A percentile compares a stretch with the other conserved stretches of the same genome.
Conservation (phyloP, 92 coral and sea anemone species). For the Pocillopora meandrina region DNA sequence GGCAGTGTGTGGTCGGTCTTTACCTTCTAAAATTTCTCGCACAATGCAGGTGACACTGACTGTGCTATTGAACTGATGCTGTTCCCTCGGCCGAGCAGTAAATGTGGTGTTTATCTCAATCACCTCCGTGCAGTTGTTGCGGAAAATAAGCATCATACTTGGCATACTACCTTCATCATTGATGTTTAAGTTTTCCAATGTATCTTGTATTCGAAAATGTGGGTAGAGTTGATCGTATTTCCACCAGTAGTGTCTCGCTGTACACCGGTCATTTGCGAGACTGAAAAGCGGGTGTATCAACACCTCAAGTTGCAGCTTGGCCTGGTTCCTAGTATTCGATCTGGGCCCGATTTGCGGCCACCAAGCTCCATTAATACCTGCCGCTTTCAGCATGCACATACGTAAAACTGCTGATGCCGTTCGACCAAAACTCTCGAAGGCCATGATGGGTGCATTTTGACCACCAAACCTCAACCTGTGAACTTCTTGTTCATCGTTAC, state of each 20-base stretch:
- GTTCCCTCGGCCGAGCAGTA: slow-evolving; percentile 9
- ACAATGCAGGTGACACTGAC: slow-evolving; percentile 44
- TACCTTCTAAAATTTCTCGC: slow-evolving; percentile 2
- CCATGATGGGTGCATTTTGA: background rate
- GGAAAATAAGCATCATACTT: slow-evolving; percentile 53
- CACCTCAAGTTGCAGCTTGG: background rate
- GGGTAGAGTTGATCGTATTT: slow-evolving; percentile 54
- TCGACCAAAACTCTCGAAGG: slow-evolving; percentile 22
- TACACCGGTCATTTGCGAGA: slow-evolving; percentile 11
- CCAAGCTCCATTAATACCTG: background rate
- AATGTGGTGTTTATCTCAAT: slow-evolving; percentile 43
- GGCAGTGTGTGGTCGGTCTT: too few species aligned
- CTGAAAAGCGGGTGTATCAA: background rate
- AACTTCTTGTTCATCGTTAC: slow-evolving; percentile 13
- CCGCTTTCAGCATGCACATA: slow-evolving; percentile 56
- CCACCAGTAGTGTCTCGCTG: slow-evolving; percentile 37
- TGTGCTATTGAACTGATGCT: slow-evolving; percentile 26
- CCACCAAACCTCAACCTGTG: slow-evolving; percentile 28
- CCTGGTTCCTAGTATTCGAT: slow-evolving; percentile 25
- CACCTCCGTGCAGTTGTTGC: slow-evolving; percentile 19
- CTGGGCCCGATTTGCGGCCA: slow-evolving; percentile 31
- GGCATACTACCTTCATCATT: background rate
- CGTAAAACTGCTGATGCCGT: slow-evolving; percentile 52
- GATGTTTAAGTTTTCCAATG: background rate
- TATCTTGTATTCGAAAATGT: slow-evolving; percentile 35